Base-by-base conservation (phyloP, 2,797 vertebrate genomes). In the Notoglanidium macrostoma region DNA sequence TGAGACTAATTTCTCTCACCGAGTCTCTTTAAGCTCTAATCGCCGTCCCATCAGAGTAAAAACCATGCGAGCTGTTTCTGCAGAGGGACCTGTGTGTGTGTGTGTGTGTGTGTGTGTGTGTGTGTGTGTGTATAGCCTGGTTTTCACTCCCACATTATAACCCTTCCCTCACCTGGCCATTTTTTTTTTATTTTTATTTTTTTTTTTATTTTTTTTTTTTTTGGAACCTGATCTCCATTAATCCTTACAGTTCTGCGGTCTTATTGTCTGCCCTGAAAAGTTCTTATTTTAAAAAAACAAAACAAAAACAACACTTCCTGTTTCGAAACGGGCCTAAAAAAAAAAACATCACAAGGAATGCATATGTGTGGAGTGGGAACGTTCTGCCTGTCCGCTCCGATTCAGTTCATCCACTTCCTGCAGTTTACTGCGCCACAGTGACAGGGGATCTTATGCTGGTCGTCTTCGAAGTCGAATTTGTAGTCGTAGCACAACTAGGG, bases 381-480 rank as follows among this genome's bases (percentile, higher is more conserved):
- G n/a, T 67, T 85, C 83, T 49, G 7, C n/a, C 79, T 9, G 78
- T 74, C 63, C 19, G 79, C 85, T 23, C 49, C 29, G 78, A 76
- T 84, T 91, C 93, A 97, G 95, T 99, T 99, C 98, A 99, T 99
- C 98, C 98, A 99, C 94, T 99, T 98, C 85, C 98, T 96, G 94
- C 98, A 99, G 97, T 98, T 99, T 51, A 99, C 96, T 19, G 98
- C 97, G 92, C 98, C 97, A 92, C 98, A 99, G 97, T 98, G 97
- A 95, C 98, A 99, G 2, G 98, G 97, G 91, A 99, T 99, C 96
- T 99, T 99, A 94, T 99, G 98, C 94, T 99, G 98, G 93, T 99
- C 98, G 14, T 99, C 98, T 94, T 99, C 98, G 87, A 99, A 97
- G 94, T 99, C 98, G 26, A 99, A 99, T 95, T 99, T 98, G 55